phyloP scores from a whole-genome alignment of 2,113 vertebrate species.

The Nannobrachium achirus region DNA sequence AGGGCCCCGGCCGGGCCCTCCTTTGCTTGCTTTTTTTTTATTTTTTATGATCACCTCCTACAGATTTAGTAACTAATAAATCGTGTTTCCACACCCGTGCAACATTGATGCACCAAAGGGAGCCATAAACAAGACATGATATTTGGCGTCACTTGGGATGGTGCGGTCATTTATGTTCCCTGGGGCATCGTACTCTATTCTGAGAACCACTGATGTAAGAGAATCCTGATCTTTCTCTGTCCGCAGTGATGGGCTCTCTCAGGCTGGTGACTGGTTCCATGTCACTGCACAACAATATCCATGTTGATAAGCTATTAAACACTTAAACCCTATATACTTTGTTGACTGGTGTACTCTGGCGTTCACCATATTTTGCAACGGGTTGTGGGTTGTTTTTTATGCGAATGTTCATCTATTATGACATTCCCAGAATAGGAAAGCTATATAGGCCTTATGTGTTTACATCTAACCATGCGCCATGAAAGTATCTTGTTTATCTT shows the following conservation, averaged over 20 bases:
- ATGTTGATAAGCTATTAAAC: no score
- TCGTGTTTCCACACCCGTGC: conserved; percentile 63
- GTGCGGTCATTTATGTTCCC: conserved; percentile 60
- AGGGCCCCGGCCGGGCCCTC: conserved; percentile 64
- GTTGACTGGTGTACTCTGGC: no score
- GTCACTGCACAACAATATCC: no score
- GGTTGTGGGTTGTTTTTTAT: no score
- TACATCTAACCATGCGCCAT: no score
- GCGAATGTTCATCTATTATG: no score
- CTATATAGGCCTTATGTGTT: no score
- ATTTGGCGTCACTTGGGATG: conserved; percentile 56
- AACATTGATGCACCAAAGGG: conserved; percentile 41
- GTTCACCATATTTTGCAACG: no score
- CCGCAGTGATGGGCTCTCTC: conserved; percentile 43
- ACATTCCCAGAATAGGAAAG: no score
- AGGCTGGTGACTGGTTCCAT: conserved; percentile 4
- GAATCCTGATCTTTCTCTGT: conserved; percentile 51
- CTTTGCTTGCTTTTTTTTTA: no score
- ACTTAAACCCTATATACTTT: no score
- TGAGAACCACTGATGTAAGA: conserved; percentile 58
- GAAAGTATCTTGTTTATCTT: no score
- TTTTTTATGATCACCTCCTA: conserved; percentile 66
- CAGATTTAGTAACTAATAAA: conserved; percentile 75
- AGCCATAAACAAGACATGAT: conserved; percentile 70
- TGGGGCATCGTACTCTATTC: conserved; percentile 49